Percentiles rank a stretch among this genome's conserved stretches.
Evolutionary conservation across 1,140 invertebrate genomes (phyloP).

Genomic region (Camponotus pennsylvanicus): DNA sequence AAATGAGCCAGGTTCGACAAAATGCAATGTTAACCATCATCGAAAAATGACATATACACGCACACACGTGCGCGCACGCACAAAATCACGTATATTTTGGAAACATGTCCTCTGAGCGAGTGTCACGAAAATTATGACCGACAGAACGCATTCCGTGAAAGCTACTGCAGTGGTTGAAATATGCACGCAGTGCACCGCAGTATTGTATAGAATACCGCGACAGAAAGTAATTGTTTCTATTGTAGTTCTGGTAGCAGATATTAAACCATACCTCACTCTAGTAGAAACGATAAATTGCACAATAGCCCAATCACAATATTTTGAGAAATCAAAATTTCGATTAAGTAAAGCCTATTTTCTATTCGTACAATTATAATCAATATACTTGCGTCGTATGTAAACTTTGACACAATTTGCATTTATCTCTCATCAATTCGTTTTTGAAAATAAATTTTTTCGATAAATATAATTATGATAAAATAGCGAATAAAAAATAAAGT

Average conservation of each 20-base stretch:
- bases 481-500: neutral
- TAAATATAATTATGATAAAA: neutral
- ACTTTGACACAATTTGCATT: neutral
- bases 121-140: conserved; percentile 60
- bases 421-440: neutral
- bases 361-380: neutral
- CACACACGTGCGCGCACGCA: no score
- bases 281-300: conserved; percentile 32
- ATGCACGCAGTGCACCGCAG: conserved; percentile 52
- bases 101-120: neutral
- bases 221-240: conserved; percentile 71
- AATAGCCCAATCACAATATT: conserved; percentile 14
- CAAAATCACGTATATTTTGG: conserved; percentile 32
- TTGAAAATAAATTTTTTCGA: neutral
- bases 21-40: neutral
- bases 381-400: neutral
- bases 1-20: neutral
- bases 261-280: conserved; percentile 57
- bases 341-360: neutral
- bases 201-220: conserved; percentile 23
- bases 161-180: conserved; percentile 58
- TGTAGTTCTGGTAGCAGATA: conserved; percentile 50
- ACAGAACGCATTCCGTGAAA: conserved; percentile 34
- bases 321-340: conserved; percentile 32
- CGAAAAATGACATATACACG: neutral